Evolutionary conservation across 2,797 vertebrate genomes (phyloP), one percentile per base, ranked within the genome.

Genomic region (Erethizon dorsatum): DNA sequence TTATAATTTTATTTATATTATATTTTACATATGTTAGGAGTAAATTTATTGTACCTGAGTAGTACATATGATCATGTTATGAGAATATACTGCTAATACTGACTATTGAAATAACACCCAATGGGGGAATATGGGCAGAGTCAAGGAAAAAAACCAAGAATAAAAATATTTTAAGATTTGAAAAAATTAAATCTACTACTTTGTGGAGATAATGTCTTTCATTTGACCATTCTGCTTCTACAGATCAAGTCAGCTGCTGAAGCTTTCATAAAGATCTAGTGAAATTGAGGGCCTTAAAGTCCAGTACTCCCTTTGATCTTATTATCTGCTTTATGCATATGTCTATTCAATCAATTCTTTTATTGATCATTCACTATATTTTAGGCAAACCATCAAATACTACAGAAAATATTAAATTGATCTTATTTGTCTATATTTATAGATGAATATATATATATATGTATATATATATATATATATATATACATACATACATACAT

Each of bases 1-100:
- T 13, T 82, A 41, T 77, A 65, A 4, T 88, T 83, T 96, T 71
- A 41, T 79, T 92, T 86, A 45, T 45, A 41, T 93, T 90, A 59
- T 52, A 22, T 59, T 79, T 94, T 65, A 54, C 18, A 41, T n/a
- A 11, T 26, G 3, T 82, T 88, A 83, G 2, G 4, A 88, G 17
- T 83, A 15, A 83, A 31, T 88, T 79, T 69, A 56, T 50, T 50
- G 26, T 47, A 86, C 45, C 50, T 88, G 7, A 78, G 13, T 50
- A 90, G 12, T 6, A 15, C 31, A 45, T 65, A 52, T 50, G 63
- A 88, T 75, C 11, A 69, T 83, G 18, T 22, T 13, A 83, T 24
- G 22, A 28, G 47, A n/a, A 82, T 45, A 63, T 52, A 65, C 31
- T 91, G 26, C 6, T 59, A 52, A 56, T 83, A 86, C 5, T 83